Evolutionary conservation across 2,888 invertebrate species (phyloP).

Genomic region (Sialis lutaria): DNA sequence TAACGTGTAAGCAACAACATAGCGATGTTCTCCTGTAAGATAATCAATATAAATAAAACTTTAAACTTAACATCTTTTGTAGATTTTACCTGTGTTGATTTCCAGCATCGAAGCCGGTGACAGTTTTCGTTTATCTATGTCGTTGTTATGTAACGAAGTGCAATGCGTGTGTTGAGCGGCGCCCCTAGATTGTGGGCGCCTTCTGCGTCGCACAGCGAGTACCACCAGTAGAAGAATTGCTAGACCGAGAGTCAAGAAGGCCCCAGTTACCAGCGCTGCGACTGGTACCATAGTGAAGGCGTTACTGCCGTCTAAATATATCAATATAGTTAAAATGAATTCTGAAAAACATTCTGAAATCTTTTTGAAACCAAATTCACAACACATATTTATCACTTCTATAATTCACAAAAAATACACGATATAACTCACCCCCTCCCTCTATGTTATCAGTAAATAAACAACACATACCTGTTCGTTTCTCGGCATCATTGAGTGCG

Average conservation of each 20-base stretch:
- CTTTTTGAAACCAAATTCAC: too few species aligned
- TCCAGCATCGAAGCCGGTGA: slow-evolving; percentile 41
- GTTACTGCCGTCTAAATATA: slow-evolving; percentile 42
- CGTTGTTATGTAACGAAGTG: slow-evolving; percentile 18
- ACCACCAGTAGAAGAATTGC: slow-evolving; percentile 44
- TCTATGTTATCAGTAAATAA: neutral
- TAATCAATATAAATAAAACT: neutral
- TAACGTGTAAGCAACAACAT: slow-evolving; percentile 72
- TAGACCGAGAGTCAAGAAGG: slow-evolving; percentile 43
- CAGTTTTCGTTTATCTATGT: slow-evolving; percentile 29
- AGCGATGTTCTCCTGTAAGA: slow-evolving; percentile 53
- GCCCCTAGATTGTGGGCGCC: slow-evolving; percentile 20
- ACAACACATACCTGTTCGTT: slow-evolving; percentile 46
- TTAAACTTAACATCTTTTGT: neutral
- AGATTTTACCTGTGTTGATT: slow-evolving; percentile 46
- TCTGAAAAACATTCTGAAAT: too few species aligned
- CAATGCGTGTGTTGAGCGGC: slow-evolving; percentile 23
- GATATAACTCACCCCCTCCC: too few species aligned
- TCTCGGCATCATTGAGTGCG: slow-evolving; percentile 72
- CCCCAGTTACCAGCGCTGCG: slow-evolving; percentile 48
- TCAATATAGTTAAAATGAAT: slow-evolving; percentile 6
- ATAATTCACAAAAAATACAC: too few species aligned
- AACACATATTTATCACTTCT: too few species aligned
- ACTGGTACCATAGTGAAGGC: slow-evolving; percentile 54
- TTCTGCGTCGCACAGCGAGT: slow-evolving; percentile 41